These are phyloP conservation scores for Takifugu ocellatus DNA, from an alignment of 2,797 vertebrate genomes.

Conservation along the genomic window DNA sequence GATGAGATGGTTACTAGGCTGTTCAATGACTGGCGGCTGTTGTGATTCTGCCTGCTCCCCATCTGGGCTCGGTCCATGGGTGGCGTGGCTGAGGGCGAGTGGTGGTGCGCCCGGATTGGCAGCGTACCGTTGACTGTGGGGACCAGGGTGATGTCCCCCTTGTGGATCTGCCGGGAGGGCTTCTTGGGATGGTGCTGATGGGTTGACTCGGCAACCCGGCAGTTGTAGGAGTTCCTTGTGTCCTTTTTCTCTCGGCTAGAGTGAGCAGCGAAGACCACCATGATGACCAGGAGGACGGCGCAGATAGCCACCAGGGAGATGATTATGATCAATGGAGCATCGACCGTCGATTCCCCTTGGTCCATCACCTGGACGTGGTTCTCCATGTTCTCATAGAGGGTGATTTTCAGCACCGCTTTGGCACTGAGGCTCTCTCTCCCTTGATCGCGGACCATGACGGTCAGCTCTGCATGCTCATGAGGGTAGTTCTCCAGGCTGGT, in stretches of 20 bases:
- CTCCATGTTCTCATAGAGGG: constrained; percentile 79
- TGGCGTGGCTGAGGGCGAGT: constrained; percentile 86
- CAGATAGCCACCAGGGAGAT: constrained; percentile 89
- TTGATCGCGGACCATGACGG: constrained; percentile 86
- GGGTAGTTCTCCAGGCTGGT: constrained; percentile 82
- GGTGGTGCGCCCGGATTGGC: constrained; percentile 91
- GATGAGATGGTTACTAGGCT: constrained; percentile 97
- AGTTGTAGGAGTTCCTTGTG: constrained; percentile 90
- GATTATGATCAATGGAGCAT: constrained; percentile 89
- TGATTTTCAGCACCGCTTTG: constrained; percentile 84
- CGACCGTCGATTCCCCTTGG: constrained; percentile 74
- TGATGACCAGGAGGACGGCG: constrained; percentile 84
- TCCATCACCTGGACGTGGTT: constrained; percentile 79
- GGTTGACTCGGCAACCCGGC: constrained; percentile 90
- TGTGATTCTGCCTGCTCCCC: constrained; percentile 89
- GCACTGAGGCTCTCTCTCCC: constrained; percentile 86
- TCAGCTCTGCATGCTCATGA: constrained; percentile 80
- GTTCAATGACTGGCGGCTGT: constrained; percentile 95
- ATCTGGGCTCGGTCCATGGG: constrained; percentile 90
- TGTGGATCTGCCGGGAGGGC: constrained; percentile 93
- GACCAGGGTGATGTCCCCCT: constrained; percentile 94
- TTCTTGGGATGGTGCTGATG: constrained; percentile 95
- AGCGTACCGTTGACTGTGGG: constrained; percentile 93
- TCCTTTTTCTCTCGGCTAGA: constrained; percentile 94
- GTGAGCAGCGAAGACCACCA: constrained; percentile 88